These are phyloP conservation scores for Rhyacichthys aspro DNA, from an alignment of 2,797 vertebrate genomes.

Conservation along the genomic window DNA sequence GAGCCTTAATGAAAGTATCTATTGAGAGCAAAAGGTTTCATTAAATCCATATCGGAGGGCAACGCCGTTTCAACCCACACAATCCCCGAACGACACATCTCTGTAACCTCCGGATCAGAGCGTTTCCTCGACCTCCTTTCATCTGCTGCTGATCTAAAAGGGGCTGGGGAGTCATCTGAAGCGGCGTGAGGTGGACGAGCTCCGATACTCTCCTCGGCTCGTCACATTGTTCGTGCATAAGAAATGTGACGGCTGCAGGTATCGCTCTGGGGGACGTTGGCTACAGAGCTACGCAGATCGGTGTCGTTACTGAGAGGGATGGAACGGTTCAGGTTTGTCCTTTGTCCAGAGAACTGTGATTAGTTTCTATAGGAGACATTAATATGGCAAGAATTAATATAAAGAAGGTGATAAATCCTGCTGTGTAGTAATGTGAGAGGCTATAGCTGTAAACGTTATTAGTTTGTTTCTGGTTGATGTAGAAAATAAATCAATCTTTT, in stretches of 20 bases:
- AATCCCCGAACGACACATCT: conserved; percentile 10
- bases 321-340: no score
- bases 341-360: no score
- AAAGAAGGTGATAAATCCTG: no score
- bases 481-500: no score
- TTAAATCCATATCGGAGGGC: conserved; percentile 57
- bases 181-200: conserved; percentile 21
- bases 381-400: no score
- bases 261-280: no score
- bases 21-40: conserved; percentile 55
- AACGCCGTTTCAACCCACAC: conserved; percentile 51
- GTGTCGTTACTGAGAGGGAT: no score
- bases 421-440: no score
- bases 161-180: conserved; percentile 34
- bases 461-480: no score
- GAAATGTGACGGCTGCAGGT: conserved; percentile 16
- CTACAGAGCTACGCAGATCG: no score
- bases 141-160: conserved; percentile 47
- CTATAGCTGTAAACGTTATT: no score
- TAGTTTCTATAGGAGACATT: no score
- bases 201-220: conserved; percentile 20
- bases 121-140: conserved; percentile 40
- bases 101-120: conserved; percentile 34
- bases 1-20: conserved; percentile 61
- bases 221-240: conserved; percentile 2